phyloP scores from a whole-genome alignment of 2,113 vertebrate species.

The Boulengeromyrus knoepffleri region DNA sequence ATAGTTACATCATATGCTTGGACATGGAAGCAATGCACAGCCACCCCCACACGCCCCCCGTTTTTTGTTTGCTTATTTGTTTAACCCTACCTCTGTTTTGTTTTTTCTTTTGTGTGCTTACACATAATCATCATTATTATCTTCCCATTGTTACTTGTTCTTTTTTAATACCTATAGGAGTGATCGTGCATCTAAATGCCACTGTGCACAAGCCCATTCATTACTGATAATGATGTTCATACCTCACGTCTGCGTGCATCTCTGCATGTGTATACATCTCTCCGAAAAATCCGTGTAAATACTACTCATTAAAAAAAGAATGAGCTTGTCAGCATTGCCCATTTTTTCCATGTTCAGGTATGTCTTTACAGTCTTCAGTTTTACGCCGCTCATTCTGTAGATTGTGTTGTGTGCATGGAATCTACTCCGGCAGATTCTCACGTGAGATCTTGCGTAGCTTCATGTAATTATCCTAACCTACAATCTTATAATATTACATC shows the following conservation, averaged over 20 bases:
- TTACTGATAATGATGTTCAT: not conserved
- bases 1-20: not conserved
- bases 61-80: not conserved
- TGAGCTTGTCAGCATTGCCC: not conserved
- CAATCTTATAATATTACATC: not conserved
- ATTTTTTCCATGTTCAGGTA: not conserved
- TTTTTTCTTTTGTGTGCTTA: not conserved
- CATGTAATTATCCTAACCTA: not conserved
- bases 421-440: not conserved
- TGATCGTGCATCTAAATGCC: not conserved
- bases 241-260: not conserved
- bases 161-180: not conserved
- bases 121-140: not conserved
- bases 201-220: not conserved
- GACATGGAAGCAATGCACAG: not conserved
- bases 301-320: not conserved
- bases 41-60: not conserved
- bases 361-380: not conserved
- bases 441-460: not conserved
- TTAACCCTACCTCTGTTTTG: not conserved
- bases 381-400: not conserved
- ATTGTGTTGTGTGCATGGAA: not conserved
- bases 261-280: not conserved
- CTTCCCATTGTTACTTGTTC: not conserved
- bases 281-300: not conserved